A percentile compares a stretch with the other conserved stretches of the same genome.
Conservation (phyloP, 2,113 vertebrate species). For the Elanus axillaris region DNA sequence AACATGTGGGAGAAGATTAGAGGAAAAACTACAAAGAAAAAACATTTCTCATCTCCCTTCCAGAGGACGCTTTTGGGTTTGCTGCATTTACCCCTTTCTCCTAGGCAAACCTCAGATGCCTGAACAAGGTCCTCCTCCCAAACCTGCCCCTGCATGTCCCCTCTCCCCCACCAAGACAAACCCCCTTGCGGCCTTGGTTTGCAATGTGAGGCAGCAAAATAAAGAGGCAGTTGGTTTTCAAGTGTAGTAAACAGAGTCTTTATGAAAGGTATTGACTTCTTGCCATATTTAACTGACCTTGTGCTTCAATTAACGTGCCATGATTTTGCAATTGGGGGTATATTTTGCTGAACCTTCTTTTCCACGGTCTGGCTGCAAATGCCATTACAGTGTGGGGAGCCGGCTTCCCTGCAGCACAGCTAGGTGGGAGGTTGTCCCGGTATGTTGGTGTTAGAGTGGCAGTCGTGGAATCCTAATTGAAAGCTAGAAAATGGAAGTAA, state of each 20-base stretch:
- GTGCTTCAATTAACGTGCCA: not conserved
- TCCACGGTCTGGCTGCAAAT: accelerated
- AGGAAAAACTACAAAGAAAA: not conserved
- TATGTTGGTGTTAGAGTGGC: not conserved
- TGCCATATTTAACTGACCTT: not conserved
- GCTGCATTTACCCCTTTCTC: not conserved
- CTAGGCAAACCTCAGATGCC: not conserved
- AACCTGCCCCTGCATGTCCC: no score
- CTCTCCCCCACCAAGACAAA: not conserved
- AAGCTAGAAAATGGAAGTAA: not conserved
- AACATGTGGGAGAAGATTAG: not conserved
- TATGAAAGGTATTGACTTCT: not conserved
- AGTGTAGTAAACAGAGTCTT: not conserved
- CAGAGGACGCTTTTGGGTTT: not conserved
- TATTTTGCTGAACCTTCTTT: no score
- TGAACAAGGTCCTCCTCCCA: not conserved
- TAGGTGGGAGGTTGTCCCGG: not conserved
- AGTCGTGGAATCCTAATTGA: not conserved
- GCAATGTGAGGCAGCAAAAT: not conserved
- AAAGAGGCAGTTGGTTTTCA: not conserved
- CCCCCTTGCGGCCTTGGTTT: not conserved
- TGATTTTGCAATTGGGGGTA: not conserved
- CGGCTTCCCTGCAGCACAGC: accelerated
- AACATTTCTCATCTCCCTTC: not conserved
- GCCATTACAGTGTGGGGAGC: accelerated